Conservation (phyloP, 2,797 vertebrate species). For the Molossus molossus region DNA sequence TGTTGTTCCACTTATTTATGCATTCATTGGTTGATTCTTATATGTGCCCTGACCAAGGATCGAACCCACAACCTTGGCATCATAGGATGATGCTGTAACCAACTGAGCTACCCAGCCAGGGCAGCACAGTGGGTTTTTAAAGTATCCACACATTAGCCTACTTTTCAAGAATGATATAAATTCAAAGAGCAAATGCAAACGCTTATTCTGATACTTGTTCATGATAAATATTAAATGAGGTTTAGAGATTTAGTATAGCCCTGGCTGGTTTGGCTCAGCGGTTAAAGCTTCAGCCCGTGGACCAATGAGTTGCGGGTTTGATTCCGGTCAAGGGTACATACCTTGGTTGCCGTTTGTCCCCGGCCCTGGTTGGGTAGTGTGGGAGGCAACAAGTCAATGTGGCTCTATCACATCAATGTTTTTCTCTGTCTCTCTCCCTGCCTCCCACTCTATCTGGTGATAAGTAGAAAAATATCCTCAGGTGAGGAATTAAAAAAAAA, state of each 20-base stretch:
- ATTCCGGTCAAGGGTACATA: no score
- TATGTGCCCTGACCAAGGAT: neutral
- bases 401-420: no score
- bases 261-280: no score
- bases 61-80: neutral
- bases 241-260: neutral
- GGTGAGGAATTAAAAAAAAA: no score
- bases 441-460: no score
- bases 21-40: neutral
- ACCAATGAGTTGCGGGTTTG: no score
- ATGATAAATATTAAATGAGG: constrained; percentile 62
- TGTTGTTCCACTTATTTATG: neutral
- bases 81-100: neutral
- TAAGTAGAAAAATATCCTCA: no score
- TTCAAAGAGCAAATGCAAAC: constrained; percentile 61
- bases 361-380: no score
- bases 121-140: constrained; percentile 12
- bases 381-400: no score
- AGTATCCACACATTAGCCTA: neutral
- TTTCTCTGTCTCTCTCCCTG: no score
- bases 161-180: constrained; percentile 57
- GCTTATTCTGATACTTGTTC: constrained; percentile 35
- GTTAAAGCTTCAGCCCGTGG: no score
- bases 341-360: no score
- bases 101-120: neutral